Percentiles rank a stretch among this genome's conserved stretches.
Evolutionary conservation across 2,888 invertebrate genomes (phyloP).

Genomic region (Lamellibrachia satsuma): DNA sequence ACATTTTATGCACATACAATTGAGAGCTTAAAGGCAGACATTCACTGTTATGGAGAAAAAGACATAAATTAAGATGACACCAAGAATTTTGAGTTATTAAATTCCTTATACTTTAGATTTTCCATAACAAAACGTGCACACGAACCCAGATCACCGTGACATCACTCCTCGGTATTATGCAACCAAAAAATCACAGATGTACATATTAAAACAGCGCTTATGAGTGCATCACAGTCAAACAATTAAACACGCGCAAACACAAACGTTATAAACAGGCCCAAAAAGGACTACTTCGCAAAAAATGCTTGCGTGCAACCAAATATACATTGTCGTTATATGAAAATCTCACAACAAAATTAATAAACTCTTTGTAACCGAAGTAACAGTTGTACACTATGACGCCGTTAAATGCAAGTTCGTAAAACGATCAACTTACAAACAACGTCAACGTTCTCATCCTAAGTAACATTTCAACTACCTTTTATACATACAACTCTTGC

Average conservation of each 20-base stretch:
- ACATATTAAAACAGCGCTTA: constrained; percentile 7
- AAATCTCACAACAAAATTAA: background rate
- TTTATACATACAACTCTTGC: background rate
- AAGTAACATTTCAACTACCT: background rate
- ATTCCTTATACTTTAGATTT: background rate
- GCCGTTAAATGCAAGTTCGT: background rate
- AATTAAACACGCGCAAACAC: background rate
- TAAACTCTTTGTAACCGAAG: background rate
- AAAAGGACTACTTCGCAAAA: background rate
- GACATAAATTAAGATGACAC: background rate
- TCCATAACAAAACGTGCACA: background rate
- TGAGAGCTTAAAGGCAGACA: background rate
- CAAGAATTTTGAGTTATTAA: background rate
- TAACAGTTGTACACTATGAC: background rate
- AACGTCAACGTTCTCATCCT: background rate
- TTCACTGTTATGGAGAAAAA: background rate
- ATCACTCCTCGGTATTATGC: background rate
- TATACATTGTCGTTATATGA: background rate
- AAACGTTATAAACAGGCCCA: constrained; percentile 6
- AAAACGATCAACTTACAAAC: background rate
- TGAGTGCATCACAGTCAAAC: constrained; percentile 13
- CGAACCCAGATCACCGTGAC: background rate
- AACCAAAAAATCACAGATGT: background rate
- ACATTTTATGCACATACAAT: background rate
- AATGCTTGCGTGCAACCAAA: background rate